These are phyloP conservation scores for Lochmaea crataegi DNA, from an alignment of 2,888 invertebrate species.

Conservation along the genomic window DNA sequence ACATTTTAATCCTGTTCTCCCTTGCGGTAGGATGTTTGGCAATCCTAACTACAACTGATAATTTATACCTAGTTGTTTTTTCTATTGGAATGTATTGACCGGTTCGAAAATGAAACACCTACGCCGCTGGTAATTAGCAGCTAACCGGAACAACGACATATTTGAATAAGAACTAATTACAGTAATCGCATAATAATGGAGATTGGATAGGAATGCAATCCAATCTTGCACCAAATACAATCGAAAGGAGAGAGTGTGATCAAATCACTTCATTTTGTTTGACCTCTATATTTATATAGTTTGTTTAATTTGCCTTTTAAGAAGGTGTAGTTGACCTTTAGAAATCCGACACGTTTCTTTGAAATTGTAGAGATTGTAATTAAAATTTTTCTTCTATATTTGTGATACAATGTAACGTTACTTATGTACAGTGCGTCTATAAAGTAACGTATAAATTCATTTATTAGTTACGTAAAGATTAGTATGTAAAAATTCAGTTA, in stretches of 20 bases:
- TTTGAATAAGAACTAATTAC: conserved; percentile 43
- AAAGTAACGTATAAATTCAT: too few relatives aligned
- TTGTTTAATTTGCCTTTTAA: background rate
- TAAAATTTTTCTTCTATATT: background rate
- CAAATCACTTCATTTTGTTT: conserved; percentile 27
- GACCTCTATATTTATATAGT: conserved; percentile 11
- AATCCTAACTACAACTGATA: too few relatives aligned
- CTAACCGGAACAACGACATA: conserved; percentile 26
- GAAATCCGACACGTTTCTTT: conserved; percentile 1
- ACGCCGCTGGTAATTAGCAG: background rate
- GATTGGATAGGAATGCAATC: conserved; percentile 41
- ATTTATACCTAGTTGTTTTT: too few relatives aligned
- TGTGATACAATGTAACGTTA: background rate
- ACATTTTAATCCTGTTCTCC: too few relatives aligned
- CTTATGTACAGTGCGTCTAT: background rate
- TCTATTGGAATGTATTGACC: too few relatives aligned
- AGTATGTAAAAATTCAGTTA: too few relatives aligned
- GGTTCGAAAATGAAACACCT: background rate
- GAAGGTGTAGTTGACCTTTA: conserved; percentile 10
- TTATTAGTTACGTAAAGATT: too few relatives aligned
- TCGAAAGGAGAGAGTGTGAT: conserved; percentile 20
- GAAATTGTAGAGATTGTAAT: background rate
- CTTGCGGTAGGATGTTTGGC: too few relatives aligned
- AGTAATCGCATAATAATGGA: conserved; percentile 34
- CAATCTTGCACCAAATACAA: conserved; percentile 29